Evolutionary conservation across 1,140 invertebrate species (phyloP).

Genomic region (Nephila pilipes): DNA sequence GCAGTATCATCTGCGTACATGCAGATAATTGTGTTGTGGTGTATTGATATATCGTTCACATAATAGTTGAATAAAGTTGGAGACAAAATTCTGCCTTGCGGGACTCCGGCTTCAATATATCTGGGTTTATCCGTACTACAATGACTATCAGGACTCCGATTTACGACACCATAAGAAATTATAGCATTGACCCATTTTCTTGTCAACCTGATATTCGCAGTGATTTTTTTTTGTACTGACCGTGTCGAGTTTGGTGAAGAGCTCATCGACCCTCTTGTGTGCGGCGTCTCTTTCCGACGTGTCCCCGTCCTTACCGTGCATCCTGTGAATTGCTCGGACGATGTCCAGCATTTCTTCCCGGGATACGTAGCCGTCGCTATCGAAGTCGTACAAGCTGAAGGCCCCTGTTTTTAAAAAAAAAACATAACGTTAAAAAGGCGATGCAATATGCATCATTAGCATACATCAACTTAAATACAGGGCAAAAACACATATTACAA

Average conservation of each 20-base stretch:
- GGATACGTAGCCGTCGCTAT: constrained; percentile 83
- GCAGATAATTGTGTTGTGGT: no score
- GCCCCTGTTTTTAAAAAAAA: constrained; percentile 80
- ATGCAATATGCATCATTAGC: background rate
- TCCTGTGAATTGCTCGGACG: constrained; percentile 83
- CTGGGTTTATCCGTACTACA: background rate
- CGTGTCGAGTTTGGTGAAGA: constrained; percentile 84
- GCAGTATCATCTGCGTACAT: no score
- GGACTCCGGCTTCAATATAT: no score
- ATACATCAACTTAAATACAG: no score
- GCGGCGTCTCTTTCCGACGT: constrained; percentile 83
- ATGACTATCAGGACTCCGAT: background rate
- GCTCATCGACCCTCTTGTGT: constrained; percentile 83
- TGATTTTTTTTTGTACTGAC: constrained; percentile 78
- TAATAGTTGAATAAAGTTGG: no score
- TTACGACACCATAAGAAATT: no score
- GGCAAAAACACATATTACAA: background rate
- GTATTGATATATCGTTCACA: no score
- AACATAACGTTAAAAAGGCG: background rate
- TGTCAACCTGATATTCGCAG: no score
- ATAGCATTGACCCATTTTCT: no score
- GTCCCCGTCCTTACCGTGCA: constrained; percentile 83
- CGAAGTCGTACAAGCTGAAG: constrained; percentile 83
- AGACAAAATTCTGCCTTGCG: no score
- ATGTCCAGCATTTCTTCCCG: constrained; percentile 82